Evolutionary conservation across 2,888 invertebrate species (phyloP).

Genomic region (Agelastica alni): DNA sequence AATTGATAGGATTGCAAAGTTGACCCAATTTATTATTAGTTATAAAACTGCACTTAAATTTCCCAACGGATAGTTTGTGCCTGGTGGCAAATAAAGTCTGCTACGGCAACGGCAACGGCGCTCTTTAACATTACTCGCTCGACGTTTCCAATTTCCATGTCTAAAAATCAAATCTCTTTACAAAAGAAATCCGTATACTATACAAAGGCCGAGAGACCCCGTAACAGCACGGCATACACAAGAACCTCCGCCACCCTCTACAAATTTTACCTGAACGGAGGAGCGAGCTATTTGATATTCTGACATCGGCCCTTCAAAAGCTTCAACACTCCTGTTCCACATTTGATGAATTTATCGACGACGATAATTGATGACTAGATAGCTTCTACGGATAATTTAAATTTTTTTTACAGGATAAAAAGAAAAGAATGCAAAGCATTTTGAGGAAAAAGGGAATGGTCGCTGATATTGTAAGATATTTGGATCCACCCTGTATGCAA

Average conservation of each 20-base stretch:
- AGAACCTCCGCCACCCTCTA: background rate
- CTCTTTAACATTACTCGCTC: background rate
- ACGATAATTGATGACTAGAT: background rate
- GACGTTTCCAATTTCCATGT: slow-evolving; percentile 8
- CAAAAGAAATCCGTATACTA: slow-evolving; percentile 8
- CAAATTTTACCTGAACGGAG: slow-evolving; percentile 3
- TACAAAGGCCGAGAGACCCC: background rate
- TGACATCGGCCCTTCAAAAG: background rate
- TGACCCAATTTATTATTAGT: too few species aligned
- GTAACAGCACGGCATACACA: background rate
- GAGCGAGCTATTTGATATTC: slow-evolving; percentile 1
- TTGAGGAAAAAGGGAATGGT: too few species aligned
- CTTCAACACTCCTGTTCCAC: background rate
- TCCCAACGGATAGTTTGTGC: too few species aligned
- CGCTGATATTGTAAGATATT: too few species aligned
- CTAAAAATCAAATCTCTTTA: background rate
- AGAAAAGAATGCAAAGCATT: too few species aligned
- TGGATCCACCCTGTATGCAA: too few species aligned
- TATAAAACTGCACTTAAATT: too few species aligned
- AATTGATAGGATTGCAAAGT: too few species aligned
- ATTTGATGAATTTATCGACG: background rate
- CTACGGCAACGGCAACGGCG: background rate
- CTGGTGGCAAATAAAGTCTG: too few species aligned
- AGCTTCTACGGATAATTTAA: background rate
- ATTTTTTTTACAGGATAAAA: too few species aligned